Evolutionary conservation across 2,797 vertebrate species (phyloP).

Genomic region (Pseudochaenichthys georgianus): DNA sequence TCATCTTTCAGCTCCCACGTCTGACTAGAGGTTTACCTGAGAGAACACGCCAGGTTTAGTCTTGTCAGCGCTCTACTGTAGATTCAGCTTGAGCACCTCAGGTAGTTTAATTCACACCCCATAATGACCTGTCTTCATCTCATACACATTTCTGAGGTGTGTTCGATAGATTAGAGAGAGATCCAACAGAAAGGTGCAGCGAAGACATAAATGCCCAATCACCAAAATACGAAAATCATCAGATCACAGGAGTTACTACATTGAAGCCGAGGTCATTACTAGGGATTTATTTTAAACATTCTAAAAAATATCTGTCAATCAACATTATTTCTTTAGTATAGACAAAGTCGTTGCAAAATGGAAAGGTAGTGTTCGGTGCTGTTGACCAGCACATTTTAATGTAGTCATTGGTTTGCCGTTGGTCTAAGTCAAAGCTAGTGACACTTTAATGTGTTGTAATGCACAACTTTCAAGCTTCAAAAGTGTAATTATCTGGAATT

Average conservation of each 20-base stretch:
- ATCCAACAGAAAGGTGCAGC: conserved; percentile 1
- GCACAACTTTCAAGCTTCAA: background rate
- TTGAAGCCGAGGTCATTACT: too few relatives aligned
- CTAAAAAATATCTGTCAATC: background rate
- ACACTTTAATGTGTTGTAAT: background rate
- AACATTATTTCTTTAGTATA: background rate
- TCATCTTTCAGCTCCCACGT: conserved; percentile 66
- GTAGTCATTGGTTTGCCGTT: background rate
- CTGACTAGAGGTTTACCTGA: conserved; percentile 46
- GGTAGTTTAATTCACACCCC: conserved; percentile 26
- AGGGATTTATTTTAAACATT: too few relatives aligned
- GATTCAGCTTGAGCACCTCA: conserved; percentile 18
- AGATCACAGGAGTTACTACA: too few relatives aligned
- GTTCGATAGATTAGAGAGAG: conserved; percentile 2
- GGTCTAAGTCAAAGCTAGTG: too few relatives aligned
- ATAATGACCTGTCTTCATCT: background rate
- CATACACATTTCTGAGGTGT: background rate
- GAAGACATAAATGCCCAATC: background rate
- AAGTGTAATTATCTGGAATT: background rate
- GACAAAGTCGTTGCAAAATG: background rate
- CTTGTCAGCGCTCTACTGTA: conserved; percentile 24
- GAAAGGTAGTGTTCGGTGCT: background rate
- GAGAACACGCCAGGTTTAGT: conserved; percentile 31
- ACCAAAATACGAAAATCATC: background rate
- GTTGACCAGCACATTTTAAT: background rate